Base-by-base conservation (phyloP, 1,140 invertebrate genomes). In the Drosophila cardini region DNA sequence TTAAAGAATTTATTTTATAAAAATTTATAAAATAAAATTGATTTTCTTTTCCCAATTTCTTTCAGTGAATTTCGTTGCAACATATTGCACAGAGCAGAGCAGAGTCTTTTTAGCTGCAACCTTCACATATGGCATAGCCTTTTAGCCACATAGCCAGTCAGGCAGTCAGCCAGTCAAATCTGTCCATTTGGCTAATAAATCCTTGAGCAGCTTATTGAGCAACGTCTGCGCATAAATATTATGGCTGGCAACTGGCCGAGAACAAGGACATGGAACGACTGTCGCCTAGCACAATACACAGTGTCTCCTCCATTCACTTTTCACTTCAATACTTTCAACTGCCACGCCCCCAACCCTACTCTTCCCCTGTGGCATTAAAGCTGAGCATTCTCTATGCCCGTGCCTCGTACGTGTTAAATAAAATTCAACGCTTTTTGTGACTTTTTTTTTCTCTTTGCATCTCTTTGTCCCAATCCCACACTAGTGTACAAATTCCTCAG, bases 121-220 rank as follows among this genome's bases (percentile, higher is more conserved):
- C 64, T 72, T 69, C 75, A 86, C 82, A 85, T 85, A 86, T 85
- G 82, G 74, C 76, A 64, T 42, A 68, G 32, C 38, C 69, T 50
- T n/a, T 8, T 34, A 78, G 58, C 53, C 40, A 50, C 45, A 52
- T 63, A 82, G 77, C 73, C 82, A 84, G 85, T 79, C 63, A 65
- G 46, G 30, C 43, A 78, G 65, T 56, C 72, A 78, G 78, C 74
- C 85, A 83, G 90, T 90, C 90, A 91, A 91, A 91, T 85, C 85
- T 87, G 69, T 81, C 80, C 85, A 91, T 91, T 91, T 85, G 77
- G 78, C 90, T 90, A 91, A 91, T 91, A 91, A 91, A 91, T 91
- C 90, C 85, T 90, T 90, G 82, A 90, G 86, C 81, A 91, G 90
- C 90, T 91, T 91, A 91, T 91, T 90, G 83, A 89, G 77, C 72